Evolutionary conservation across 2,888 invertebrate genomes (phyloP).

Genomic region (Ophion ellenae): DNA sequence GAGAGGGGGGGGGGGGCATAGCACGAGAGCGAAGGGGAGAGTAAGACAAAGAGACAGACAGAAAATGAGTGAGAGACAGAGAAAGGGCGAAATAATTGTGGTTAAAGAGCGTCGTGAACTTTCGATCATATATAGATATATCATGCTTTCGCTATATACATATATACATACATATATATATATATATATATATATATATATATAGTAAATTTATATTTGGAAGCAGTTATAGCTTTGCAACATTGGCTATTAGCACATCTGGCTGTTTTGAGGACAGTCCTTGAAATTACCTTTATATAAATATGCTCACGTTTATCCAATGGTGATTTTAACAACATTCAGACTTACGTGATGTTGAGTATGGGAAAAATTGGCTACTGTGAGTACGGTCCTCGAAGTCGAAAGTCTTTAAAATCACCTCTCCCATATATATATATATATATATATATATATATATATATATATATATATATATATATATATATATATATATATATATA

Average conservation of each 20-base stretch:
- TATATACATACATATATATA: neutral
- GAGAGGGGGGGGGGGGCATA: neutral
- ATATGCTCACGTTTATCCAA: neutral
- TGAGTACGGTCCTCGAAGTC: neutral
- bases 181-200: no score
- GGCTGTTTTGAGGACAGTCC: neutral
- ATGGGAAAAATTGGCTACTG: no score
- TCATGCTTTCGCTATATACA: neutral
- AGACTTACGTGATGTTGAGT: no score
- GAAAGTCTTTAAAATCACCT: neutral
- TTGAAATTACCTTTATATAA: neutral
- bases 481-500: no score
- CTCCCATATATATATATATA: neutral
- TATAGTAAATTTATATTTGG: no score
- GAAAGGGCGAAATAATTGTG: slow-evolving; percentile 61
- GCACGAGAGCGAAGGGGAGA: neutral
- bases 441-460: no score
- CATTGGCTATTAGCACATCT: no score
- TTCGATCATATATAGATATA: slow-evolving; percentile 66
- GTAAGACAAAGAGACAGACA: neutral
- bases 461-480: no score
- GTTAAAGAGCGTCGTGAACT: slow-evolving; percentile 69
- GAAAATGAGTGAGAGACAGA: neutral
- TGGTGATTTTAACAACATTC: neutral
- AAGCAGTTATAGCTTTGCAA: no score